phyloP scores from a whole-genome alignment of 2,113 vertebrate genomes.

The Oncorhynchus mykiss region DNA sequence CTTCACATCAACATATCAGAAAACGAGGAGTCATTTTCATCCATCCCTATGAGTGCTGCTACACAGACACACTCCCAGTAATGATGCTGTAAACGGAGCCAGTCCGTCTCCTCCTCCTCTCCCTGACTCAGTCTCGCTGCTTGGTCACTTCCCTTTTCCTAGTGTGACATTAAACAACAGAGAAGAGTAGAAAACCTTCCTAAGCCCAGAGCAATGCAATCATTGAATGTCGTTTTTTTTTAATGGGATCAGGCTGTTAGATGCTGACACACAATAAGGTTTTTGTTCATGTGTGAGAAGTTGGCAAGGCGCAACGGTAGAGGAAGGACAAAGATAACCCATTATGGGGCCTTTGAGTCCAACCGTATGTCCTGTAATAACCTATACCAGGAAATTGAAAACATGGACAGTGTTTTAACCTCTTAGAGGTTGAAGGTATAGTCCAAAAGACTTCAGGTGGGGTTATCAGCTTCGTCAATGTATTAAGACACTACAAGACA shows the following conservation, averaged over 20 bases:
- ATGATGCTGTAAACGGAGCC: slow-evolving; percentile 51
- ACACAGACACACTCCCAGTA: slow-evolving; percentile 37
- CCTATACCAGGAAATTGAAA: slow-evolving; percentile 6
- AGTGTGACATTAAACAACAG: slow-evolving; percentile 4
- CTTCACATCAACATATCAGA: slow-evolving; percentile 23
- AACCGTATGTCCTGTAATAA: not conserved
- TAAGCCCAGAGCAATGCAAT: slow-evolving; percentile 1
- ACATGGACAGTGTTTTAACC: not conserved
- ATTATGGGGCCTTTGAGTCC: slow-evolving; percentile 4
- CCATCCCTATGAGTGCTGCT: slow-evolving; percentile 10
- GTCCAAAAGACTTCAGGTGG: not conserved
- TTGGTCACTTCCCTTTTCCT: not conserved
- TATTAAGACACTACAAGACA: too few species aligned
- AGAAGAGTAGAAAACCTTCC: not conserved
- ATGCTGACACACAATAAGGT: not conserved
- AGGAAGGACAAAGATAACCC: slow-evolving; percentile 14
- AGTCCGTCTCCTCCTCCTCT: slow-evolving; percentile 2
- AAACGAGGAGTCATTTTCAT: slow-evolving; percentile 37
- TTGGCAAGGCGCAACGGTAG: not conserved
- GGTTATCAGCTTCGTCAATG: not conserved
- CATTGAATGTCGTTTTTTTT: slow-evolving; percentile 17
- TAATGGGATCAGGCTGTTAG: slow-evolving; percentile 8
- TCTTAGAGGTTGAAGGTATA: not conserved
- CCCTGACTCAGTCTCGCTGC: not conserved
- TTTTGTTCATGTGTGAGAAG: not conserved